Conservation (phyloP, 2,797 vertebrate species). For the Zonotrichia albicollis region DNA sequence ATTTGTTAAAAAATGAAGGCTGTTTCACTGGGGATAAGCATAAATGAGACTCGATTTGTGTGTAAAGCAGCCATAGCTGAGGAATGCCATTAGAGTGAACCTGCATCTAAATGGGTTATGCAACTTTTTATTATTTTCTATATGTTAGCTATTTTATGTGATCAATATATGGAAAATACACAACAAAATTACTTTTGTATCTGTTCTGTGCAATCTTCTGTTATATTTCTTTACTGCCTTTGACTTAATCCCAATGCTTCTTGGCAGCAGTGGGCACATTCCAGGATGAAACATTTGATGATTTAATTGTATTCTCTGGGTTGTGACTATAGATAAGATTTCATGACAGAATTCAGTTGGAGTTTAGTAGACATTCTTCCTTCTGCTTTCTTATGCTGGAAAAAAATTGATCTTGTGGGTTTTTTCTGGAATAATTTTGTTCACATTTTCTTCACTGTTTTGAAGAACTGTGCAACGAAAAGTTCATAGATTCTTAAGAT, state of each 20-base stretch:
- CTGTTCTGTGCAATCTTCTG: background rate
- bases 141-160: background rate
- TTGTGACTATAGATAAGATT: background rate
- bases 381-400: background rate
- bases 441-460: background rate
- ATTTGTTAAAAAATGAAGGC: background rate
- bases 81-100: background rate
- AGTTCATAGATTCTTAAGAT: background rate
- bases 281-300: background rate
- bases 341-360: background rate
- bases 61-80: background rate
- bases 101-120: fast-evolving
- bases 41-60: background rate
- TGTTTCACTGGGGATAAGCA: background rate
- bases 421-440: background rate
- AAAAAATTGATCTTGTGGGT: background rate
- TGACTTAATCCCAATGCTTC: background rate
- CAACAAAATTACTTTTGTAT: background rate
- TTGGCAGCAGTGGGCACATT: background rate
- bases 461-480: background rate
- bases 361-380: background rate
- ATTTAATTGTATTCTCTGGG: background rate
- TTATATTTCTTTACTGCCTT: background rate
- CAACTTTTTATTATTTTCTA: background rate
- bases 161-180: background rate